Percentiles rank a stretch among this genome's conserved stretches.
These are phyloP conservation scores for Caenorhabditis auriculariae DNA, from an alignment of 2,888 invertebrate species.

Conservation along the genomic window DNA sequence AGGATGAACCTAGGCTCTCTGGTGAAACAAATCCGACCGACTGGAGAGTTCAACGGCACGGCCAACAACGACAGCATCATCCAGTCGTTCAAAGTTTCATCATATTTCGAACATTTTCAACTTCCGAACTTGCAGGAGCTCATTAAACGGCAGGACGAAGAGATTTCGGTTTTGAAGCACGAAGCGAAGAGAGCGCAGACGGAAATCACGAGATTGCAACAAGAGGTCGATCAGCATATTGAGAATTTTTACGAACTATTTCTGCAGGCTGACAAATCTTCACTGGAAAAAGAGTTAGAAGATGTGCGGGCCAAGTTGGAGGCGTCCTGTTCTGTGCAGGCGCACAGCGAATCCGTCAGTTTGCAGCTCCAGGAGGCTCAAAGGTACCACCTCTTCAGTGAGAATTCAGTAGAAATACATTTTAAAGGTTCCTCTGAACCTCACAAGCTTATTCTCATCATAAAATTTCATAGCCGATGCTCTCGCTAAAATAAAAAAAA, in stretches of 20 bases:
- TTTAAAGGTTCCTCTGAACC: too few relatives aligned
- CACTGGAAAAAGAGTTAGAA: slow-evolving; percentile 7
- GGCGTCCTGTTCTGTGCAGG: too few relatives aligned
- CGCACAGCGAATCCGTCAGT: too few relatives aligned
- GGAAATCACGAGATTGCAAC: slow-evolving; percentile 36
- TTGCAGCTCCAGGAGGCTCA: too few relatives aligned
- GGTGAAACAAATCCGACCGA: slow-evolving; percentile 56
- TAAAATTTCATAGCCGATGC: too few relatives aligned
- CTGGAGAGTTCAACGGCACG: slow-evolving; percentile 57
- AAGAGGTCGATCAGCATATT: slow-evolving; percentile 4
- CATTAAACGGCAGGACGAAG: slow-evolving; percentile 80
- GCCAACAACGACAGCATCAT: slow-evolving; percentile 67
- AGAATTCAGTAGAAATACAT: too few relatives aligned
- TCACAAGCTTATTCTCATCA: too few relatives aligned
- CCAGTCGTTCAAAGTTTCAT: slow-evolving; percentile 57
- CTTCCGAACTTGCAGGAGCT: slow-evolving; percentile 67
- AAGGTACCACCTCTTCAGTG: too few relatives aligned
- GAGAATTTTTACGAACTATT: neutral
- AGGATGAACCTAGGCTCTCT: slow-evolving; percentile 23
- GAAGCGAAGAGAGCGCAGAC: slow-evolving; percentile 36
- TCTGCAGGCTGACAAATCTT: neutral
- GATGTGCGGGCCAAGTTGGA: too few relatives aligned
- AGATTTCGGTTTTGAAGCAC: slow-evolving; percentile 55
- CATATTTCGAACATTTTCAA: neutral
- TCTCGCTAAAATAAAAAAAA: too few relatives aligned